Conservation (phyloP, 37 sponge, comb jelly and placozoan species). For the Ephydatia muelleri region DNA sequence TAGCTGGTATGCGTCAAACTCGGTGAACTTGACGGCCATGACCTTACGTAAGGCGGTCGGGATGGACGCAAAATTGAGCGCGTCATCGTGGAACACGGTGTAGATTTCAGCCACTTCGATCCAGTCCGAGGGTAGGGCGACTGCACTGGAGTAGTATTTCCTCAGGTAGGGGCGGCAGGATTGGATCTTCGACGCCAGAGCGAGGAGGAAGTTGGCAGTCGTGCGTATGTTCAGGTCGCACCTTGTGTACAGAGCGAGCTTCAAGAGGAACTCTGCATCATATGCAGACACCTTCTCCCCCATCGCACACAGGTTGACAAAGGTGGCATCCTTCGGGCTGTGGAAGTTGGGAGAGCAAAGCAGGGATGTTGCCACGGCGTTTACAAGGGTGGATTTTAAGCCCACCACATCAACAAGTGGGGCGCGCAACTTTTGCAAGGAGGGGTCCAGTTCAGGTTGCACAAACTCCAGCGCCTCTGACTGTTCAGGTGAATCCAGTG, state of each 20-base stretch:
- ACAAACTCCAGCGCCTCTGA: conserved; percentile 9
- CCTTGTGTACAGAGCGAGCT: conserved; percentile 93
- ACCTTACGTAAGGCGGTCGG: conserved; percentile 92
- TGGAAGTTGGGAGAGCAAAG: conserved; percentile 85
- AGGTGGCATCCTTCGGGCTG: conserved; percentile 56
- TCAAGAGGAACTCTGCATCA: conserved; percentile 97
- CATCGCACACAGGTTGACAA: conserved; percentile 35
- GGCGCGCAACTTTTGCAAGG: conserved; percentile 29
- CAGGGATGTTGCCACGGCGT: conserved; percentile 93
- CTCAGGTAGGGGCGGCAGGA: conserved; percentile 87
- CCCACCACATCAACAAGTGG: conserved; percentile 41
- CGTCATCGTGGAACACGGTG: conserved; percentile 84
- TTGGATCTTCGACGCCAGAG: conserved; percentile 82
- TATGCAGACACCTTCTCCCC: conserved; percentile 52
- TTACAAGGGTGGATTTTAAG: conserved; percentile 75
- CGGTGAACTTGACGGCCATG: conserved; percentile 86
- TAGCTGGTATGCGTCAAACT: conserved; percentile 95
- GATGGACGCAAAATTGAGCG: conserved; percentile 84
- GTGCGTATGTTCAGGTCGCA: conserved; percentile 89
- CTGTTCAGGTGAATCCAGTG: not conserved
- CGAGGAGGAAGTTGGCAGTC: conserved; percentile 95
- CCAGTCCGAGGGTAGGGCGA: conserved; percentile 98
- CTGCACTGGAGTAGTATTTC: conserved; percentile 83
- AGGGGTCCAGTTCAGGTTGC: conserved; percentile 57
- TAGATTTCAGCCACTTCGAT: conserved; percentile 99